Percentiles rank a stretch among this genome's conserved stretches.
Evolutionary conservation across 2,888 invertebrate species (phyloP).

Genomic region (Beris chalybata): DNA sequence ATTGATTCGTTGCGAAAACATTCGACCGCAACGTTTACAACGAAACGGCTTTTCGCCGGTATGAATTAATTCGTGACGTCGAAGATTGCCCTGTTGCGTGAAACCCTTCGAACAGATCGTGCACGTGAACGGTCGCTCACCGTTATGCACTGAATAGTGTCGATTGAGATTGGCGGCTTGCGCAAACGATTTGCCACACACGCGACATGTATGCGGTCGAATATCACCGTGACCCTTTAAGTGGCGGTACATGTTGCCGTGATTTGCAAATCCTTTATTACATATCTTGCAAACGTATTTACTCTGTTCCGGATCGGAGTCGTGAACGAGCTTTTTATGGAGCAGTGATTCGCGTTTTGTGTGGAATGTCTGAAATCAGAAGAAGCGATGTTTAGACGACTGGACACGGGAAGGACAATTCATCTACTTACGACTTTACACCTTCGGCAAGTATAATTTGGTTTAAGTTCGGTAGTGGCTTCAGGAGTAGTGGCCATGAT

Average conservation of each 20-base stretch:
- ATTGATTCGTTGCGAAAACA: slow-evolving; percentile 54
- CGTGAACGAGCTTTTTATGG: slow-evolving; percentile 53
- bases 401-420: background rate
- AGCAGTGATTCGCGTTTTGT: slow-evolving; percentile 54
- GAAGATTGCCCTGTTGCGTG: slow-evolving; percentile 55
- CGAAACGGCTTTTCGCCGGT: slow-evolving; percentile 56
- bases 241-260: slow-evolving; percentile 54
- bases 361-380: slow-evolving; percentile 47
- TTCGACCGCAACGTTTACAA: slow-evolving; percentile 53
- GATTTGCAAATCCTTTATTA: slow-evolving; percentile 53
- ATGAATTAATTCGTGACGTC: slow-evolving; percentile 54
- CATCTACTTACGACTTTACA: slow-evolving; percentile 20
- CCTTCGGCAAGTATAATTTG: slow-evolving; percentile 14
- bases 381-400: background rate
- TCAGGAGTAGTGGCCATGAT: background rate
- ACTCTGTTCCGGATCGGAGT: slow-evolving; percentile 50
- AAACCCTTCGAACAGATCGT: slow-evolving; percentile 53
- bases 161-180: slow-evolving; percentile 53
- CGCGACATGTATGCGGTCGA: slow-evolving; percentile 51
- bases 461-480: slow-evolving; percentile 4
- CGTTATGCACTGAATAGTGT: slow-evolving; percentile 54
- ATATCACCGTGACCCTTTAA: slow-evolving; percentile 56
- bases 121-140: slow-evolving; percentile 53
- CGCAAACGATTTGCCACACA: slow-evolving; percentile 53
- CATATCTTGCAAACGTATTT: slow-evolving; percentile 53